phyloP scores from a whole-genome alignment of 2,888 invertebrate genomes.

The Eristalinus aeneus region DNA sequence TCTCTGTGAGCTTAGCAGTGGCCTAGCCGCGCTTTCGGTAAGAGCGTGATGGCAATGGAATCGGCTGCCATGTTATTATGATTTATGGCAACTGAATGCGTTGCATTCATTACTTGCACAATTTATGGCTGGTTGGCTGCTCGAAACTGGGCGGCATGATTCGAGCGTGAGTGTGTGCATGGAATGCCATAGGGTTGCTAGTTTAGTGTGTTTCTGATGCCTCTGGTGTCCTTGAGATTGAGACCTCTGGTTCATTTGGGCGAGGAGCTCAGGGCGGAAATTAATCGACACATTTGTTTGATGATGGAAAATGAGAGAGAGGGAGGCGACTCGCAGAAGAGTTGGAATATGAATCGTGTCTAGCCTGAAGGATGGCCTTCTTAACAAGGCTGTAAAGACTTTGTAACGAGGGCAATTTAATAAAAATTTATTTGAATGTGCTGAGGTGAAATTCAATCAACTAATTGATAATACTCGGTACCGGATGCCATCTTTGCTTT shows the following conservation, averaged over 20 bases:
- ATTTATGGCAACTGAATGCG: conserved; percentile 56
- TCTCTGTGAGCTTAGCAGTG: conserved; percentile 30
- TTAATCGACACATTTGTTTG: background rate
- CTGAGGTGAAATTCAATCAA: too few species aligned
- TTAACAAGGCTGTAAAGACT: background rate
- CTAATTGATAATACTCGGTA: too few species aligned
- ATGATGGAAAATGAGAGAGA: background rate
- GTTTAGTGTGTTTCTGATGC: background rate
- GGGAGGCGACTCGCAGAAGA: background rate
- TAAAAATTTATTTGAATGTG: too few species aligned
- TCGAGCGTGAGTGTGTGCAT: conserved; percentile 3
- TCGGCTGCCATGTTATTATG: conserved; percentile 59
- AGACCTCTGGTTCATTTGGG: background rate
- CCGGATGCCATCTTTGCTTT: too few species aligned
- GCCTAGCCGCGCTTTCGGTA: conserved; percentile 10
- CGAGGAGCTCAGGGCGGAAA: background rate
- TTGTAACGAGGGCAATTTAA: background rate
- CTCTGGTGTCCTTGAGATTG: background rate
- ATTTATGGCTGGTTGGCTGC: conserved; percentile 48
- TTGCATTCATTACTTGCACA: conserved; percentile 53
- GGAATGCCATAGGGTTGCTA: conserved; percentile 38
- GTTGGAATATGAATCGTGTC: too few species aligned
- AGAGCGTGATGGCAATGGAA: conserved; percentile 53
- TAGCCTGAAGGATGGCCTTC: background rate
- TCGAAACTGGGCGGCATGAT: conserved; percentile 15